These are phyloP conservation scores for Tupaia chinensis DNA, from an alignment of 2,113 vertebrate species.

Conservation along the genomic window DNA sequence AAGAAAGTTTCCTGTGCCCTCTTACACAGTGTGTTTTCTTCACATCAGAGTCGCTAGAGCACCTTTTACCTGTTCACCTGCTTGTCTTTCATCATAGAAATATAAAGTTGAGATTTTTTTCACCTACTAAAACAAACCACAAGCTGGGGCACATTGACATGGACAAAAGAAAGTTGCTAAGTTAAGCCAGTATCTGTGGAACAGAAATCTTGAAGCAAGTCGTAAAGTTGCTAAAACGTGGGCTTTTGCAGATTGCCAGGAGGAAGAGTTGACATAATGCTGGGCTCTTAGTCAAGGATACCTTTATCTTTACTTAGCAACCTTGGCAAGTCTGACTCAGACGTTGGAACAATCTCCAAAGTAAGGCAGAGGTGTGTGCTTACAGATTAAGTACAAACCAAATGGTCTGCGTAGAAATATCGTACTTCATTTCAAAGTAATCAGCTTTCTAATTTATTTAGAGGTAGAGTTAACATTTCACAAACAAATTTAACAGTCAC, in stretches of 20 bases:
- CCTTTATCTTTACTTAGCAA: constrained; percentile 68
- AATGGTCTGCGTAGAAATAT: not conserved
- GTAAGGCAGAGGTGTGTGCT: constrained; percentile 21
- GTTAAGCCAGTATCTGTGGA: constrained; percentile 29
- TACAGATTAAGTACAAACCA: not conserved
- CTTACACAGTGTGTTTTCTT: not conserved
- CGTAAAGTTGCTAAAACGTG: not conserved
- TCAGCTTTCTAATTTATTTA: not conserved
- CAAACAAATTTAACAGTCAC: not conserved
- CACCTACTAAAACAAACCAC: constrained; percentile 27
- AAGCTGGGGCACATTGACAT: not conserved
- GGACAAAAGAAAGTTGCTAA: not conserved
- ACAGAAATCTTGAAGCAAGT: constrained; percentile 47
- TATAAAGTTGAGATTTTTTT: not conserved
- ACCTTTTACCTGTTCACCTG: constrained; percentile 26
- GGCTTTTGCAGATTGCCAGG: constrained; percentile 27
- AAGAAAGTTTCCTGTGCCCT: not conserved
- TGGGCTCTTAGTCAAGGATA: not conserved
- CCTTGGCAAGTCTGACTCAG: constrained; percentile 65
- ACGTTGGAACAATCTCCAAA: constrained; percentile 25
- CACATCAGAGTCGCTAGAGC: rapidly evolving
- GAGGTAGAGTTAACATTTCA: not conserved
- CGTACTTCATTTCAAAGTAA: not conserved
- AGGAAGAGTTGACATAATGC: constrained; percentile 34
- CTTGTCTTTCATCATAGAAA: not conserved